Conservation (phyloP, 2,888 invertebrate species). For the Pristionchus japonicus region DNA sequence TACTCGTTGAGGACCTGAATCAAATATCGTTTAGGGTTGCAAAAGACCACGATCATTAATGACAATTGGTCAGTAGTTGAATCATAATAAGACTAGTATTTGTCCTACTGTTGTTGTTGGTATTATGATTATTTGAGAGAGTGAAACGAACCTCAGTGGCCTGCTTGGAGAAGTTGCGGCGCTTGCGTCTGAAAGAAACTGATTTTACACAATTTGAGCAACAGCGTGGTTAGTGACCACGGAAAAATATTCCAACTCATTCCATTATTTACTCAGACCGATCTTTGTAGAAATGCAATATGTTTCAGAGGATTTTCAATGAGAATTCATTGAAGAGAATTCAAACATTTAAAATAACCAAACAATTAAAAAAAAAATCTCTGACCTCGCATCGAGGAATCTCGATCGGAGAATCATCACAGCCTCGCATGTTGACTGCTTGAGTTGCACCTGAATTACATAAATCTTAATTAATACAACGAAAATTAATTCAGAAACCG, state of each 20-base stretch:
- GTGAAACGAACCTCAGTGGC: constrained; percentile 84
- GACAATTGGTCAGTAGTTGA: background rate
- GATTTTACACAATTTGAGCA: no score
- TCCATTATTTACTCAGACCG: background rate
- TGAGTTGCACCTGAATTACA: constrained; percentile 83
- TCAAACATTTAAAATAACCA: no score
- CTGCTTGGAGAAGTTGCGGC: constrained; percentile 99
- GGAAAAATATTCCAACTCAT: background rate
- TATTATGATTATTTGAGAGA: background rate
- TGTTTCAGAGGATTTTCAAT: no score
- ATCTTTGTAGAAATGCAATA: no score
- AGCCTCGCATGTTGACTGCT: constrained; percentile 99
- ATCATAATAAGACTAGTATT: no score
- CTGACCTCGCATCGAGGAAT: constrained; percentile 73
- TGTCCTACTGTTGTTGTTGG: no score
- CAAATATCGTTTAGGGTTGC: no score
- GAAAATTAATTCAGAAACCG: no score
- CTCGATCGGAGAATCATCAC: constrained; percentile 95
- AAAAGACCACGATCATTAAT: constrained; percentile 62
- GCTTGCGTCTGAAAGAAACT: constrained; percentile 81
- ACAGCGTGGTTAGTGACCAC: background rate
- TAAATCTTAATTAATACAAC: background rate
- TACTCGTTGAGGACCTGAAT: constrained; percentile 92
- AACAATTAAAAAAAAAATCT: background rate
- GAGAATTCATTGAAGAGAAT: no score